Percentiles rank a stretch among this genome's conserved stretches.
These are phyloP conservation scores for Dolichotis patagonum DNA, from an alignment of 2,113 vertebrate species.

Conservation along the genomic window DNA sequence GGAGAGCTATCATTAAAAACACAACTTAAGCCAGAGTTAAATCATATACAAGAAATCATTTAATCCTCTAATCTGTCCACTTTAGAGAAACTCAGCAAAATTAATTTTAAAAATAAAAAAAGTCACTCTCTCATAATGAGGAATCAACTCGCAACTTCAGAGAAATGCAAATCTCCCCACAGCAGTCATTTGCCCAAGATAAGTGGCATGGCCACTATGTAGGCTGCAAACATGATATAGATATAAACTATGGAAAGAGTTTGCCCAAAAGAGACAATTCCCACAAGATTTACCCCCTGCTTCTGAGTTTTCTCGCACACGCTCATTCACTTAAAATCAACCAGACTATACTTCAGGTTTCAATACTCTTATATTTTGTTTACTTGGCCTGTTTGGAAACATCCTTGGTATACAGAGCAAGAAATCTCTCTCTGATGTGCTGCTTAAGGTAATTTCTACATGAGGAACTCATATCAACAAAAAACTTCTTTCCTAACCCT, in stretches of 20 bases:
- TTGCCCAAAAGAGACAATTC: background rate
- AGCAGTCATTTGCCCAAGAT: background rate
- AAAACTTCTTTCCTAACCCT: background rate
- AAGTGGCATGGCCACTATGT: background rate
- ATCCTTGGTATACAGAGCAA: background rate
- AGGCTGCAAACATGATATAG: background rate
- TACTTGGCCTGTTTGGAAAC: conserved; percentile 1
- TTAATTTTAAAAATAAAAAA: background rate
- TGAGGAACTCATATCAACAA: background rate
- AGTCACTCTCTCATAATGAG: background rate
- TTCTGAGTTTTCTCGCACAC: background rate
- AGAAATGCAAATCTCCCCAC: background rate
- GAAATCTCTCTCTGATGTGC: background rate
- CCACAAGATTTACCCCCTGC: background rate
- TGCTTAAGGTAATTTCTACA: background rate
- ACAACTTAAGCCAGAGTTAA: conserved; percentile 4
- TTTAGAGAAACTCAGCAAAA: conserved; percentile 39
- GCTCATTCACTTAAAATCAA: conserved; percentile 29
- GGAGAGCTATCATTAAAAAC: conserved; percentile 36
- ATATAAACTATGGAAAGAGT: background rate
- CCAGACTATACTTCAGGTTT: background rate
- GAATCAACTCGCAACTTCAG: background rate
- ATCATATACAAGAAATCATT: background rate
- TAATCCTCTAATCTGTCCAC: background rate
- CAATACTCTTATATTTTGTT: background rate